Evolutionary conservation across 2,888 invertebrate species (phyloP), one percentile per base, ranked within the genome.

Genomic region (Netelia virgata): DNA sequence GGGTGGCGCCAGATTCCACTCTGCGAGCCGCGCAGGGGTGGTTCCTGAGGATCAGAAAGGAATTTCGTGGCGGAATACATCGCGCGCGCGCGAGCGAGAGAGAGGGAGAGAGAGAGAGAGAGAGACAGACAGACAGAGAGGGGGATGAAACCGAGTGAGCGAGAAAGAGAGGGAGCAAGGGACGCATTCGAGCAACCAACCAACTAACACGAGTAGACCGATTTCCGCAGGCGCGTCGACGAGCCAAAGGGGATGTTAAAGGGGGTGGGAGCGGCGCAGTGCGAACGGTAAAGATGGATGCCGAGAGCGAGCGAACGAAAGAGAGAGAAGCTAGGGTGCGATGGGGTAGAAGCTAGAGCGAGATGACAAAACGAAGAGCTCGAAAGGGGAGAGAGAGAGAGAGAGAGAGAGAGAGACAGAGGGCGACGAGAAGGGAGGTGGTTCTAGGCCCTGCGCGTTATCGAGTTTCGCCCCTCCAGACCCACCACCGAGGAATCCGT

Each of bases 1-100:
- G 89, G 93, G 92, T 93, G 93, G 93, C 93, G 92, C 92, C 92
- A 93, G 91, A 88, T 88, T 89, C 87, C 91, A 86, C 86, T 85
- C 85, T 74, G 83, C 82, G 87, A 36, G 28, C 3, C 36, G 8
- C 72, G 50, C 57, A 72, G 79, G 84, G 85, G 79, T 82, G 79
- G 75, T 74, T 84, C 41, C 50, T 36, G 36, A 36, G 36, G 36
- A 50, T 61, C 43, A 36, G 53, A 36, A 59, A 50, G 43, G 69
- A 43, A 68, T 41, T 70, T 50, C 70, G 74, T 50, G 85, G 87
- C 41, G 28, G 79, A 85, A 69, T n/a, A 61, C 57, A 8, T 78
- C 82, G 55, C 76, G 73, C 72, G 79, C n/a, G n/a, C n/a, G n/a
- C n/a, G n/a, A n/a, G n/a, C n/a, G n/a, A n/a, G n/a, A n/a, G n/a